Evolutionary conservation across 2,797 vertebrate species (phyloP), one percentile per base, ranked within the genome.

Genomic region (Artibeus jamaicensis): DNA sequence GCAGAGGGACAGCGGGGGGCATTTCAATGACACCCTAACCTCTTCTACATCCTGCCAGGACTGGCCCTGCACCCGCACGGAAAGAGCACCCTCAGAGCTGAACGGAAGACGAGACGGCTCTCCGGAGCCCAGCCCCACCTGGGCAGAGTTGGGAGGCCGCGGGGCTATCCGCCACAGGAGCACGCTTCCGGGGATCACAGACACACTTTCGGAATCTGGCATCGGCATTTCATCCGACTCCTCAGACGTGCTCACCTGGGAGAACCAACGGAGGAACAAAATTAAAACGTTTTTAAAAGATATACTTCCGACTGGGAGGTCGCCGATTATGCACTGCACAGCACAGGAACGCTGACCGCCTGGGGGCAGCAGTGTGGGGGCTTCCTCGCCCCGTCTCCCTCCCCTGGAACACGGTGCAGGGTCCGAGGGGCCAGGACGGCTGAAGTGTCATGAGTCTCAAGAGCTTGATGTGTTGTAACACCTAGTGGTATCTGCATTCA

Each of bases 161-260:
- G 99, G 99, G 5, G 99, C 99, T 98, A 99, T 99, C 97, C 99
- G 99, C 99, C 99, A 99, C 44, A 99, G 98, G 89, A 99, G 99
- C 94, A 99, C 98, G 62, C 99, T 99, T 83, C 99, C 99, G 4
- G 99, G 99, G 97, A 99, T 99, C 86, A 99, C 98, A 86, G 98
- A 99, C 12, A 99, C 99, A 0, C 99, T 99, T 96, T 99, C 99
- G 0, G 99, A 99, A 32, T 99, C 99, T 19, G 99, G 99, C 96
- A 99, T 96, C 0, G 99, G 99, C 98, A 99, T 99, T 92, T 99
- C 99, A 87, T 99, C 99, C 0, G 99, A 98, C 96, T 99, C 99
- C 91, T 99, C 99, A 0, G 99, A 98, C 70, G 98, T 99, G 73
- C 98, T 96, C 93, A 98, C 57, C 99, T 99, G 84, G 46, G 97